Percentiles rank a stretch among this genome's conserved stretches.
These are phyloP conservation scores for Odontamblyopus rebecca DNA, from an alignment of 2,797 vertebrate genomes.

Conservation along the genomic window DNA sequence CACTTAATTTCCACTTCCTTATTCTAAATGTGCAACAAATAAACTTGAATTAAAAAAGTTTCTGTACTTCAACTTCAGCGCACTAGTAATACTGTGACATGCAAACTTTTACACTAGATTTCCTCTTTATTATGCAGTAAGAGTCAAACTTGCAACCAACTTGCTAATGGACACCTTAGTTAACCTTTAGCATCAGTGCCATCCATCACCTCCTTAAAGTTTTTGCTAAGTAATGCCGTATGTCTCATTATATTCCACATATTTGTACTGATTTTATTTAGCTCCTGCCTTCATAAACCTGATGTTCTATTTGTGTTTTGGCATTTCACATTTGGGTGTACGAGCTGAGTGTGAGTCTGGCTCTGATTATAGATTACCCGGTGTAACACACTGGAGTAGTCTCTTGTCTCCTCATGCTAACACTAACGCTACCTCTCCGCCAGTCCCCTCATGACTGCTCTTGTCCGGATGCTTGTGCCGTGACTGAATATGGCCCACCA, in stretches of 20 bases:
- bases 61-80: no score
- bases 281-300: constrained; percentile 27
- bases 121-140: neutral
- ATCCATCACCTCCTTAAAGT: neutral
- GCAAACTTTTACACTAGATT: neutral
- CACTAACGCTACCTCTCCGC: constrained; percentile 20
- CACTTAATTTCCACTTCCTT: no score
- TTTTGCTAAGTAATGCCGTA: neutral
- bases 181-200: neutral
- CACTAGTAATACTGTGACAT: no score
- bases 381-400: constrained; percentile 61
- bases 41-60: no score
- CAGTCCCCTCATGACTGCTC: constrained; percentile 26
- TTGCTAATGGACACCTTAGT: neutral
- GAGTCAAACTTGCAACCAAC: neutral
- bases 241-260: neutral
- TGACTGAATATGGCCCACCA: constrained; percentile 76
- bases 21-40: no score
- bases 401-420: constrained; percentile 56
- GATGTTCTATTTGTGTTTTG: constrained; percentile 16
- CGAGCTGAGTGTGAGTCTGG: constrained; percentile 41
- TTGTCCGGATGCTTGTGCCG: constrained; percentile 62
- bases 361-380: constrained; percentile 72
- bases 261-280: neutral
- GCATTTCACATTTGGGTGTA: constrained; percentile 34